Evolutionary conservation across 2,113 vertebrate genomes (phyloP).

Genomic region (Indri indri): DNA sequence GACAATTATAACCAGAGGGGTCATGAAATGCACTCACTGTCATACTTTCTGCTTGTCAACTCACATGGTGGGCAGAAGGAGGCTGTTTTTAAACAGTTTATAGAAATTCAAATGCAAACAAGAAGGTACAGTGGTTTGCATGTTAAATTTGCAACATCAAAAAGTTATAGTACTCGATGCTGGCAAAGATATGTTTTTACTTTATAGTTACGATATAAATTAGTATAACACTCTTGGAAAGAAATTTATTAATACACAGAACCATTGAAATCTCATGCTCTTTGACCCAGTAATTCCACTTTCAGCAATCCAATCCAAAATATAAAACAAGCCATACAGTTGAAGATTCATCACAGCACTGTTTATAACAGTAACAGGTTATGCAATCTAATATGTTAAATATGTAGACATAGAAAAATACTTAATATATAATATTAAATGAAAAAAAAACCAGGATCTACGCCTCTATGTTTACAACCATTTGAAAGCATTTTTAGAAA

Average conservation of each 20-base stretch:
- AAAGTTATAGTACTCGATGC: background rate
- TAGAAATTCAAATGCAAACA: conserved; percentile 50
- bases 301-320: conserved; percentile 50
- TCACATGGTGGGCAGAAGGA: conserved; percentile 34
- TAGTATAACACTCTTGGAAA: conserved; percentile 38
- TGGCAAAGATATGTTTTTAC: background rate
- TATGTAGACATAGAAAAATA: background rate
- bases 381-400: conserved; percentile 52
- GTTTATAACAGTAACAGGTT: conserved; percentile 13
- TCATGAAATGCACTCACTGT: conserved; percentile 44
- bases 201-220: conserved; percentile 28
- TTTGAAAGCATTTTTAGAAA: conserved; percentile 31
- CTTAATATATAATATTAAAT: background rate
- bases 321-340: conserved; percentile 10
- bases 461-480: background rate
- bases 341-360: conserved; percentile 28
- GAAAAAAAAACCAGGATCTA: background rate
- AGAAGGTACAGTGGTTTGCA: background rate
- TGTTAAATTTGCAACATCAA: conserved; percentile 44
- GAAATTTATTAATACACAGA: conserved; percentile 17
- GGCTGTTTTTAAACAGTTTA: conserved; percentile 31
- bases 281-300: conserved; percentile 28
- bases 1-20: conserved; percentile 57
- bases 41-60: conserved; percentile 41
- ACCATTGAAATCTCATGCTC: conserved; percentile 7